Evolutionary conservation across 2,113 vertebrate species (phyloP), one percentile per base, ranked within the genome.

Genomic region (Zosterops lateralis): DNA sequence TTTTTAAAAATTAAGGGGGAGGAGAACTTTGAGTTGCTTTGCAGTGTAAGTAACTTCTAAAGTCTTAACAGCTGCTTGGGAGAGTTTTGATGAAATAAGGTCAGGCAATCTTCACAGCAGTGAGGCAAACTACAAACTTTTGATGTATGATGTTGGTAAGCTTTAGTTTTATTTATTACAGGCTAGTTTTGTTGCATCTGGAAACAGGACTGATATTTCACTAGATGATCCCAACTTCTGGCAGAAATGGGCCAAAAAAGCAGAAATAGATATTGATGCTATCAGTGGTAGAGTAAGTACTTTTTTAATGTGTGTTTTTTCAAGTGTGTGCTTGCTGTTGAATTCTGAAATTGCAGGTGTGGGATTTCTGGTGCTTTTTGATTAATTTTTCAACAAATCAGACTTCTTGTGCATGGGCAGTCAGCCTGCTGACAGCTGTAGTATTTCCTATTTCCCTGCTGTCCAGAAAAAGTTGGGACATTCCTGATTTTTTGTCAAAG

Each of bases 241-340:
- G 99, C 99, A 99, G 95, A 99, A 99, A 96, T 99, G 99, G 99
- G 99, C 99, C n/a, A 99, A 99, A 98, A 99, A 99, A 91, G 99
- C 99, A 75, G 99, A 99, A 98, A 98, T 99, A 79, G 99, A 99
- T 93, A 96, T 99, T 60, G 99, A 99, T 14, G 98, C 98, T 47
- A 97, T 99, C 93, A 99, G 99, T 77, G 99, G 99, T 86, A 98
- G 99, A 98, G 99, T 99, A 98, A 98, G 99, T 98, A 89, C 72
- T 84, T 87, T 51, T 44, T 76, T 36, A 70, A 32, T 25, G 11
- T 10, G 4, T 9, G 0, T 77, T 79, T 78, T 66, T 71, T n/a
- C 38, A 86, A 44, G 19, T 61, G 3, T 8, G 2, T 81, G 31
- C 25, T 82, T 91, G 56, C 42, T 61, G 17, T 32, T 82, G n/a